These are phyloP conservation scores for Oceanites oceanicus DNA, from an alignment of 2,113 vertebrate genomes.

Conservation along the genomic window DNA sequence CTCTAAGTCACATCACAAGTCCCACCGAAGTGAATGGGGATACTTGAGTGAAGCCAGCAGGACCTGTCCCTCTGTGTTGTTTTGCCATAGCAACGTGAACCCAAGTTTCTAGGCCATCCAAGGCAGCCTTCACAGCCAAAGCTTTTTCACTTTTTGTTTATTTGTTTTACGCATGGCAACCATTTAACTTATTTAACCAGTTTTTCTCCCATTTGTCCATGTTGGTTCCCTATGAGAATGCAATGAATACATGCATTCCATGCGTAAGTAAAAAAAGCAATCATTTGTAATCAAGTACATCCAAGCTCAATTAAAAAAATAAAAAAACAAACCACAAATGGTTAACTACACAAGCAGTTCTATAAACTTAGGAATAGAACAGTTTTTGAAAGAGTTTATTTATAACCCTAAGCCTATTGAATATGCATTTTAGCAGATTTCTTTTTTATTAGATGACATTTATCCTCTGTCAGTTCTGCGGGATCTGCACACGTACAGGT, in stretches of 20 bases:
- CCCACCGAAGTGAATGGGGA: not conserved
- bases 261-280: not conserved
- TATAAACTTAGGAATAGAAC: not conserved
- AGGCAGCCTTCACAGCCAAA: not conserved
- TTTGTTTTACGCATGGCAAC: constrained; percentile 37
- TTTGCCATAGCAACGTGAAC: constrained; percentile 34
- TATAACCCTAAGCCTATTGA: not conserved
- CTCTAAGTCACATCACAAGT: not conserved
- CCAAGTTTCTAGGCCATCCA: constrained; percentile 41
- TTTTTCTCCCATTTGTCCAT: not conserved
- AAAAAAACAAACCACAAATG: not conserved
- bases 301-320: not conserved
- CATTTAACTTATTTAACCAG: not conserved
- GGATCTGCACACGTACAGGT: not conserved
- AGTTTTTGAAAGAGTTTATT: not conserved
- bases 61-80: constrained; percentile 31
- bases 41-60: not conserved
- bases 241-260: not conserved
- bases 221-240: not conserved
- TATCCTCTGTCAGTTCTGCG: not conserved
- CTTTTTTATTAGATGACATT: not conserved
- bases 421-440: not conserved
- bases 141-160: constrained; percentile 50
- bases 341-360: not conserved
- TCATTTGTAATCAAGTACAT: not conserved